Base-by-base conservation (phyloP, 2,888 invertebrate genomes). In the Agrochola litura region DNA sequence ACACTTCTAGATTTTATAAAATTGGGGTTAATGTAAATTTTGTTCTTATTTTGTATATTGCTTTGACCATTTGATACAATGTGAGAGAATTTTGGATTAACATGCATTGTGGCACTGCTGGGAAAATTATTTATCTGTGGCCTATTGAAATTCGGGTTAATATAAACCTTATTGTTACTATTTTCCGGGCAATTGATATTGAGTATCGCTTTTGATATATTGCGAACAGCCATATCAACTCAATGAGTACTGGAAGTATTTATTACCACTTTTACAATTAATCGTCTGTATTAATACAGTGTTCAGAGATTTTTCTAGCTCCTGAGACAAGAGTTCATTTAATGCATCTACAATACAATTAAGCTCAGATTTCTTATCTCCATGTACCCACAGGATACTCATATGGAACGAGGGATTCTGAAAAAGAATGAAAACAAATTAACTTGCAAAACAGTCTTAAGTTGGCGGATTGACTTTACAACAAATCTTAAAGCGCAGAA, bases 361-460 rank as follows among this genome's bases (percentile, higher is more conserved):
- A 19, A 98, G 90, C 80, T 96, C 91, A 41, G 94, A 90, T 87
- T 97, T 97, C 85, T 97, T 95, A 93, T 98, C 97, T 1, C 98
- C 98, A 73, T 97, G 95, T 80, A 97, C 97, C 98, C 99, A 99
- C 19, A 98, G 96, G 85, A 99, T 96, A 92, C 99, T 99, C 89
- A 98, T 97, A 91, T 99, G 99, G 95, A 98, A 98, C 4, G 98
- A 98, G 37, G 98, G 98, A 91, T 98, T 97, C 98, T 99, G 93
- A 87, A 97, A 97, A 56, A 58, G 8, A 65, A 75, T 63, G 12
- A 37, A 60, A 63, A 60, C 5, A 41, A 54, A 80, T 46, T 30
- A 60, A n/a, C 8, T 19, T 54, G 37, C n/a, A 58, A n/a, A 56
- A 30, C 30, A 49, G 6, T 56, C 30, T 9, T 37, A 56, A 16